Evolutionary conservation across 30 jellyfish, hydroid and myxozoan species (phyloP).

Genomic region (Sanderia malayensis): DNA sequence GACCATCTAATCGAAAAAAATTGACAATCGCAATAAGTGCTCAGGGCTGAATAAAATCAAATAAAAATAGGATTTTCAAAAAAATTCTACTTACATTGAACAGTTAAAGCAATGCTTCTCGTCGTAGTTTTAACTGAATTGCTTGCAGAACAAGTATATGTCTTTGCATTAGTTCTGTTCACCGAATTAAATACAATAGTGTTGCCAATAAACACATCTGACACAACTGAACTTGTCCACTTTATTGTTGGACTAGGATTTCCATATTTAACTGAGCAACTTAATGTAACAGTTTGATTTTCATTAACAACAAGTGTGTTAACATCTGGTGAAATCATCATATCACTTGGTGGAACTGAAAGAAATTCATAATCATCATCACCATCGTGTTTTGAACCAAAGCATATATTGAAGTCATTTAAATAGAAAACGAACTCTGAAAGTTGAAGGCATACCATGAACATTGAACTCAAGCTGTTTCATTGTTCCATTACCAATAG

Average conservation of each 20-base stretch:
- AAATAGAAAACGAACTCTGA: too few species aligned
- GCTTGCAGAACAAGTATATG: slow-evolving; percentile 8
- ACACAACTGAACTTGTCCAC: neutral
- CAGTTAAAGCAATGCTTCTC: neutral
- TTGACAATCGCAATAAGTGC: too few species aligned
- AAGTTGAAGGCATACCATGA: slow-evolving; percentile 11
- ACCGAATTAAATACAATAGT: neutral
- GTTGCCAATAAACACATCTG: neutral
- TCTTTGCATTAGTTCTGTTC: neutral
- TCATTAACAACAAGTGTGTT: slow-evolving; percentile 29
- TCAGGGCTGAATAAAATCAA: too few species aligned
- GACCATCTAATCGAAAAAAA: slow-evolving; percentile 3
- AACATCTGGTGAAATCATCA: neutral
- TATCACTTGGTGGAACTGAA: slow-evolving; percentile 23
- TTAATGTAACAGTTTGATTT: slow-evolving; percentile 5
- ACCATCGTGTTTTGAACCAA: neutral
- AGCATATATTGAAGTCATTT: too few species aligned
- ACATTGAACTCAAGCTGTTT: neutral
- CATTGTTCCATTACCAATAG: slow-evolving; percentile 18
- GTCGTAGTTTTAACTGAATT: neutral
- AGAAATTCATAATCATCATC: neutral
- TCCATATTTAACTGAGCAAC: slow-evolving; percentile 19
- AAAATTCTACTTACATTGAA: slow-evolving; percentile 1
- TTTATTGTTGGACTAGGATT: slow-evolving; percentile 35
- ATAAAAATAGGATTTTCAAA: too few species aligned